A percentile compares a stretch with the other conserved stretches of the same genome.
Conservation (phyloP, 2,113 vertebrate species). For the Myotis lucifugus region DNA sequence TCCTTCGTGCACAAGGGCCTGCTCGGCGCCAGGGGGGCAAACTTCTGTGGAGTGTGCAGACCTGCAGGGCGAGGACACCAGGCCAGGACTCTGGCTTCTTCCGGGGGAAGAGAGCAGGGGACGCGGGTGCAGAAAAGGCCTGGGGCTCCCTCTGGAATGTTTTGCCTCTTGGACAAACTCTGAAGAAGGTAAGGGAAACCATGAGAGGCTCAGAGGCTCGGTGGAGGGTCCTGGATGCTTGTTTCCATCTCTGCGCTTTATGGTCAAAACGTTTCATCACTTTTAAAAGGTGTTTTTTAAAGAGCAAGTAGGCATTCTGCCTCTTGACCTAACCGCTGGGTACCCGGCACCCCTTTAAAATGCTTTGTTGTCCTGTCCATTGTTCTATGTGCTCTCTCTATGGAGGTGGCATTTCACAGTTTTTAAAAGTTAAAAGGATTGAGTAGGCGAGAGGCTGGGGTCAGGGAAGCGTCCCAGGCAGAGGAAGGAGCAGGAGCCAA, state of each 20-base stretch:
- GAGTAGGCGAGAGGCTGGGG: neutral
- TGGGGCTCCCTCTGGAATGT: neutral
- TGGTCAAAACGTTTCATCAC: neutral
- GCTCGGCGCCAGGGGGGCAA: neutral
- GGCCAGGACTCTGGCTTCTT: neutral
- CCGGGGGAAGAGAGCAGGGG: no score
- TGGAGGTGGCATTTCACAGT: neutral
- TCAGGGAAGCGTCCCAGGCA: neutral
- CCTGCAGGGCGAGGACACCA: neutral
- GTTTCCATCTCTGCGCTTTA: neutral
- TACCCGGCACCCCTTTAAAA: neutral
- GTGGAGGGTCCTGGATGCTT: neutral
- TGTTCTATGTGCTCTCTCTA: neutral
- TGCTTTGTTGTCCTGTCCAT: neutral
- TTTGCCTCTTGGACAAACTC: neutral
- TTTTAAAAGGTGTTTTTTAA: slow-evolving; percentile 8
- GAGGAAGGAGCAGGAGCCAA: neutral
- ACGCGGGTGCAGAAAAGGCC: neutral
- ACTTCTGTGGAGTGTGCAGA: neutral
- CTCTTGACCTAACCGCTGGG: neutral
- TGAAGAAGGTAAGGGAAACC: neutral
- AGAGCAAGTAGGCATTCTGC: neutral
- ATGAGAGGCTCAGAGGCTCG: neutral
- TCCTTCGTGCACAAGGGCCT: neutral
- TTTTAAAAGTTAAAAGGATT: slow-evolving; percentile 23